Evolutionary conservation across 2,113 vertebrate species (phyloP).

Genomic region (Thinocorus orbignyianus): DNA sequence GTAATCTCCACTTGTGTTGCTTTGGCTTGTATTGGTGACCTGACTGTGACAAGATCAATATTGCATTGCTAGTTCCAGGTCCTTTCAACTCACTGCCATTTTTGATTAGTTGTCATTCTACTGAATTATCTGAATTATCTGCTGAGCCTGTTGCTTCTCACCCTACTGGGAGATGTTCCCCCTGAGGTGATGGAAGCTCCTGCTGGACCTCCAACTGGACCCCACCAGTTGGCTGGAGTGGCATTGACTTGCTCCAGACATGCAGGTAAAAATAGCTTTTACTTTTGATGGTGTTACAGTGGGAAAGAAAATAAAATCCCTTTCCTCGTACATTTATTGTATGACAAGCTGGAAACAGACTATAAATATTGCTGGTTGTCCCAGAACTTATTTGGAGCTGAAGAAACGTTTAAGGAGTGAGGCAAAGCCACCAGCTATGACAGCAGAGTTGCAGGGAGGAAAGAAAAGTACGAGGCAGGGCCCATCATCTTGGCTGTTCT

Average conservation of each 20-base stretch:
- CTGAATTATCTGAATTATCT: neutral
- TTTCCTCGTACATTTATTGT: neutral
- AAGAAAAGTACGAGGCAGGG: accelerated
- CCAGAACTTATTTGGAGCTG: neutral
- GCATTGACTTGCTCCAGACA: neutral
- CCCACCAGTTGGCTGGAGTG: accelerated
- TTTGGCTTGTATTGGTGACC: neutral
- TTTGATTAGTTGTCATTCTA: neutral
- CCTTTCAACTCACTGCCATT: neutral
- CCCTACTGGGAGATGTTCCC: neutral
- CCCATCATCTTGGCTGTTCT: accelerated
- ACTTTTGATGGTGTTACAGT: neutral
- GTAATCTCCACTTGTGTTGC: neutral
- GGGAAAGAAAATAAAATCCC: neutral
- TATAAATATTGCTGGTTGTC: neutral
- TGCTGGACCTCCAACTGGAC: neutral
- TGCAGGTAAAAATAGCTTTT: neutral
- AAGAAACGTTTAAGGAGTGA: neutral
- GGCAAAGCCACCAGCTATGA: neutral
- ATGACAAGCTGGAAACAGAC: neutral
- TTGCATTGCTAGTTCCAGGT: neutral
- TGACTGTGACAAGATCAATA: neutral
- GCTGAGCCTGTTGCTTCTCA: neutral
- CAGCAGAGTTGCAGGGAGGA: accelerated
- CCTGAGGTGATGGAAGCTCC: neutral